Percentiles rank a stretch among this genome's conserved stretches.
Conservation (phyloP, 1,140 invertebrate genomes). For the Hesperophylax magnus region DNA sequence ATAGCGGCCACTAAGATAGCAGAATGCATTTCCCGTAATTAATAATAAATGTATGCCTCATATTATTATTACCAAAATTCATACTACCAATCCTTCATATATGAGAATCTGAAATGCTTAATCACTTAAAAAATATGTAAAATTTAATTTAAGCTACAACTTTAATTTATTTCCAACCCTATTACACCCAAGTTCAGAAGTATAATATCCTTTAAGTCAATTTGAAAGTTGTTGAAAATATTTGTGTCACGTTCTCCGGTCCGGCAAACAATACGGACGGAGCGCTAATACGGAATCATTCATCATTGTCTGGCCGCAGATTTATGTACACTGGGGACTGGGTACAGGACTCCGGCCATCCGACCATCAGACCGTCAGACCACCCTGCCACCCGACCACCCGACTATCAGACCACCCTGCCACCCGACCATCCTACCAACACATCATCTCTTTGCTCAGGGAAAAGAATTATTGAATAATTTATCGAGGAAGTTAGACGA, state of each 20-base stretch:
- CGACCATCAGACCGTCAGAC: background rate
- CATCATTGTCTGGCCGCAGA: conserved; percentile 55
- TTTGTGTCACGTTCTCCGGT: conserved; percentile 52
- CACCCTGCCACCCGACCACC: background rate
- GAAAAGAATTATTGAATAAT: conserved; percentile 34
- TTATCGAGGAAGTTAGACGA: conserved; percentile 20
- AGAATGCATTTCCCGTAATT: too few relatives aligned
- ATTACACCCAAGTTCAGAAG: background rate
- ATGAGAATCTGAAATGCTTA: background rate
- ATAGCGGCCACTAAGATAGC: too few relatives aligned
- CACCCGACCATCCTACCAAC: background rate
- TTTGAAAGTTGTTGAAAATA: conserved; percentile 42
- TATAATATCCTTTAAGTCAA: conserved; percentile 6
- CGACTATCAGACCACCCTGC: background rate
- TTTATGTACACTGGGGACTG: conserved; percentile 52
- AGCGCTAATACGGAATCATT: conserved; percentile 56
- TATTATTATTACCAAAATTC: too few relatives aligned
- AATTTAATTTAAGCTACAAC: background rate
- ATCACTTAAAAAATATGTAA: background rate
- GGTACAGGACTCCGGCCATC: conserved; percentile 21
- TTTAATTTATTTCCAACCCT: background rate
- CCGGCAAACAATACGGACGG: conserved; percentile 53
- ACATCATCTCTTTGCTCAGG: conserved; percentile 30
- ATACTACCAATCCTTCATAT: too few relatives aligned
- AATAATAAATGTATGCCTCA: too few relatives aligned